These are phyloP conservation scores for Gasteruption jaculator DNA, from an alignment of 2,888 invertebrate genomes.

Conservation along the genomic window DNA sequence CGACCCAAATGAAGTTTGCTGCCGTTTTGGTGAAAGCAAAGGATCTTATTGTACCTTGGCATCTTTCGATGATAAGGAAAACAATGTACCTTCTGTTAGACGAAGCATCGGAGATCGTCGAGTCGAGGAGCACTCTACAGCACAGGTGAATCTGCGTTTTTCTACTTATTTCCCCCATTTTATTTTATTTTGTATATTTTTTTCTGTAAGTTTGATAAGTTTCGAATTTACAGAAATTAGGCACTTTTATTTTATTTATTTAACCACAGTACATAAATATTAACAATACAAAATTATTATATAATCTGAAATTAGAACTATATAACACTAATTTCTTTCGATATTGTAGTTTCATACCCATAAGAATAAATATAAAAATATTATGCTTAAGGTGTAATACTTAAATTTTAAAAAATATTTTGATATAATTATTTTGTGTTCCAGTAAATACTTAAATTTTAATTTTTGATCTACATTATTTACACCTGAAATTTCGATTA, in stretches of 20 bases:
- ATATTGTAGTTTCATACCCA: too few species aligned
- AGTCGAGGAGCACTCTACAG: slow-evolving; percentile 30
- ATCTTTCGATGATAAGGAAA: slow-evolving; percentile 53
- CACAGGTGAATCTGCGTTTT: slow-evolving; percentile 27
- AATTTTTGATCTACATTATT: too few species aligned
- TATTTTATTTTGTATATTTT: background rate
- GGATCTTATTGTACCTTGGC: slow-evolving; percentile 62
- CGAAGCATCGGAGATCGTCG: slow-evolving; percentile 25
- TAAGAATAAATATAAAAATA: too few species aligned
- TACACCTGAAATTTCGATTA: too few species aligned
- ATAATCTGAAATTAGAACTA: background rate
- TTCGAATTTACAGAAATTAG: too few species aligned
- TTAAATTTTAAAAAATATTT: too few species aligned
- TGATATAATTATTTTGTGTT: too few species aligned
- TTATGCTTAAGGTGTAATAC: too few species aligned
- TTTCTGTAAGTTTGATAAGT: too few species aligned
- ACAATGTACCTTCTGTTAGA: slow-evolving; percentile 32
- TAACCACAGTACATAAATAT: background rate
- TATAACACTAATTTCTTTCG: too few species aligned
- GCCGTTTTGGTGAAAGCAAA: slow-evolving; percentile 60
- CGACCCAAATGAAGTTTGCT: slow-evolving; percentile 65
- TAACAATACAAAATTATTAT: background rate
- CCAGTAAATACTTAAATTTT: too few species aligned
- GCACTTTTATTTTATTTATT: background rate
- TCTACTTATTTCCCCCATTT: background rate